A percentile compares a stretch with the other conserved stretches of the same genome.
Evolutionary conservation across 2,113 vertebrate species (phyloP).

Genomic region (Sander lucioperca): DNA sequence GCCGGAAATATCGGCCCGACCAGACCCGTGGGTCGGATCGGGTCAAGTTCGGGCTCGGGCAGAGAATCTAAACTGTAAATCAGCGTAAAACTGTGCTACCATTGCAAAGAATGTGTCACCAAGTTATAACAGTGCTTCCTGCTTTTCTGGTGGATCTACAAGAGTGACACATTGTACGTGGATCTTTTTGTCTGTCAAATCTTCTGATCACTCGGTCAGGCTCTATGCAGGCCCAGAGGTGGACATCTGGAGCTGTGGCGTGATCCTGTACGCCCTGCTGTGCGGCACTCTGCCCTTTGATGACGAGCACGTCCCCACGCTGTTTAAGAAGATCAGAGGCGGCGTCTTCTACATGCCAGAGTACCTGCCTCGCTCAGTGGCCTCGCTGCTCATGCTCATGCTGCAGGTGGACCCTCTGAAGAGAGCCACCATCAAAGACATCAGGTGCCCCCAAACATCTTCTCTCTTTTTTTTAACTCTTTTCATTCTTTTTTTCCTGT

Average conservation of each 20-base stretch:
- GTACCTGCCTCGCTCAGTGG: slow-evolving; percentile 93
- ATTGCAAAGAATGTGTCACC: neutral
- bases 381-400: slow-evolving; percentile 96
- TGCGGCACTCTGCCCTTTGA: slow-evolving; percentile 98
- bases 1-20: too few species aligned
- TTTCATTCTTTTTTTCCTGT: neutral
- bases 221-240: slow-evolving; percentile 97
- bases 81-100: neutral
- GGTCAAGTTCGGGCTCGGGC: too few species aligned
- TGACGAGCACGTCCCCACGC: slow-evolving; percentile 95
- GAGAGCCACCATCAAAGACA: slow-evolving; percentile 97
- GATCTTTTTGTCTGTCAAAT: neutral
- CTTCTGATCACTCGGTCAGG: slow-evolving; percentile 68
- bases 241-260: slow-evolving; percentile 98
- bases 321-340: slow-evolving; percentile 99
- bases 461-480: neutral
- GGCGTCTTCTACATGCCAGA: slow-evolving; percentile 99
- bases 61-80: neutral
- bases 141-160: neutral
- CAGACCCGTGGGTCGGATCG: too few species aligned
- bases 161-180: neutral
- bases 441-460: slow-evolving; percentile 84
- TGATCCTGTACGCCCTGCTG: slow-evolving; percentile 96
- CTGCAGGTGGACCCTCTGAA: slow-evolving; percentile 98
- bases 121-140: too few species aligned